Evolutionary conservation across 2,797 vertebrate genomes (phyloP).

Genomic region (Dendrocincla tyrannina): DNA sequence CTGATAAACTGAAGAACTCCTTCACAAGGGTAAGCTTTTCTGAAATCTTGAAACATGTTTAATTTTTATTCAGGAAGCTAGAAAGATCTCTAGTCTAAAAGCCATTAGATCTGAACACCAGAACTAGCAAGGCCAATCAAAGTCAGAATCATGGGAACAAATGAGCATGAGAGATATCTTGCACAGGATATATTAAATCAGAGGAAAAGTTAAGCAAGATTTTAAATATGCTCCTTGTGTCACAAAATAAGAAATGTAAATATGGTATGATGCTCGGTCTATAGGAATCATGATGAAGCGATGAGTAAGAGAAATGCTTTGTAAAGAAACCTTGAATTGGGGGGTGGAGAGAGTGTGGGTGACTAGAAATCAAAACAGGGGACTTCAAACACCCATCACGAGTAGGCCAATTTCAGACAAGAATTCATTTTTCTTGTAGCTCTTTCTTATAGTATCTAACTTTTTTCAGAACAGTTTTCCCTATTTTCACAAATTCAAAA

Average conservation of each 20-base stretch:
- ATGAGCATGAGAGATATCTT: neutral
- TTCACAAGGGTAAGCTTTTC: neutral
- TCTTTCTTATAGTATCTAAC: neutral
- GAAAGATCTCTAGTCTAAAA: neutral
- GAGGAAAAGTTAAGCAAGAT: neutral
- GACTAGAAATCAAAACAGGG: neutral
- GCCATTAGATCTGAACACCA: neutral
- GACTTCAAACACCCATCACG: neutral
- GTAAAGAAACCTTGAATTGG: neutral
- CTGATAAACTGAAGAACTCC: neutral
- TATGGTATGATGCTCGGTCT: neutral
- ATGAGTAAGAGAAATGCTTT: neutral
- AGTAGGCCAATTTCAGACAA: neutral
- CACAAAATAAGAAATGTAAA: neutral
- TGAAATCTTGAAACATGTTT: neutral
- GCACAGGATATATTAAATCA: neutral
- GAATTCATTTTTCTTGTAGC: neutral
- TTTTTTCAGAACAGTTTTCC: neutral
- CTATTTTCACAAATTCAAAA: neutral
- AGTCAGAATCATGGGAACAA: neutral
- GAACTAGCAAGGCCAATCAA: neutral
- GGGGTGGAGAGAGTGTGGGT: rapidly evolving
- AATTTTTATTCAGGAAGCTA: neutral
- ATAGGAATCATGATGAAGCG: neutral
- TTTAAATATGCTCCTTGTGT: neutral